A percentile compares a stretch with the other conserved stretches of the same genome.
phyloP scores from a whole-genome alignment of 2,888 invertebrate species.

The Amitus sp. region DNA sequence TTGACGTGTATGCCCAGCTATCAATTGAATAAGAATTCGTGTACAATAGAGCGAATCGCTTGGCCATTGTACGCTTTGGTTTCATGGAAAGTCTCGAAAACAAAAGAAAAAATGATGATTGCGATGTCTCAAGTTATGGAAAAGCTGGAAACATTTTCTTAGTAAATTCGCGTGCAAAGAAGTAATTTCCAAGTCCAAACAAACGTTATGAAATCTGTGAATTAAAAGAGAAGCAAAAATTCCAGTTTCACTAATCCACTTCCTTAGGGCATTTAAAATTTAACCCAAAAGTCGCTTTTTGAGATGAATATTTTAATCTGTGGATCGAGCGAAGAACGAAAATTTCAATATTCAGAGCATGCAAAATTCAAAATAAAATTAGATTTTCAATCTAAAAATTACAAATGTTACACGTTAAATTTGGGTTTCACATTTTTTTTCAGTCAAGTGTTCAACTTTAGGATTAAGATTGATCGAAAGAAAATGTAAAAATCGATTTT shows the following conservation, averaged over 20 bases:
- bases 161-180: background rate
- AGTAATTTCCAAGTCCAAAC: background rate
- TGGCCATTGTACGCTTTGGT: background rate
- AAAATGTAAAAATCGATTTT: too few species aligned
- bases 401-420: background rate
- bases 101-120: background rate
- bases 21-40: constrained; percentile 15
- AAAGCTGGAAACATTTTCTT: background rate
- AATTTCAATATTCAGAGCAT: too few species aligned
- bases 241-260: too few species aligned
- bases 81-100: background rate
- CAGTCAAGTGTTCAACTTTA: background rate
- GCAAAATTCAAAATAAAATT: background rate
- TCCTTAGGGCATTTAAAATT: too few species aligned
- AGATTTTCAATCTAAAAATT: background rate
- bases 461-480: too few species aligned
- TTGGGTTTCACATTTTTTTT: background rate
- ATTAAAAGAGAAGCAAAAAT: too few species aligned
- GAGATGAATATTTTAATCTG: too few species aligned
- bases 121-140: background rate
- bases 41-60: background rate
- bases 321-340: too few species aligned
- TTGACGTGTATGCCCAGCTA: background rate
- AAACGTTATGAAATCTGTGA: background rate
- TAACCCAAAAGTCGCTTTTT: too few species aligned